Conservation (phyloP, 2,888 invertebrate genomes). For the Magallana nippona region DNA sequence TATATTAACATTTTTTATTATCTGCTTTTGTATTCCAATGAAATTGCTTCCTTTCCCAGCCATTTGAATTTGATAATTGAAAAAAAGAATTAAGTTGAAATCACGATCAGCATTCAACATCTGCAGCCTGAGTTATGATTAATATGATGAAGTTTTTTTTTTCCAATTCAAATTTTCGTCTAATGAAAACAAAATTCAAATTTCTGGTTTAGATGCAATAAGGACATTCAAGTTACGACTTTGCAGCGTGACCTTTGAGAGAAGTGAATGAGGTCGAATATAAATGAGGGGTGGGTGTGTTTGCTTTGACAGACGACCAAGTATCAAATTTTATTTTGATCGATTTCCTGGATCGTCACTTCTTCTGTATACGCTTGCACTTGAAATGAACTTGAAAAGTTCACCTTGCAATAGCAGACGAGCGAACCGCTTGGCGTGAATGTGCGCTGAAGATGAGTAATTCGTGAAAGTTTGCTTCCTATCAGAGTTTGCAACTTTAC, state of each 20-base stretch:
- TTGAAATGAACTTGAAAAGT: neutral
- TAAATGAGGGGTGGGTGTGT: conserved; percentile 10
- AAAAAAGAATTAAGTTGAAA: neutral
- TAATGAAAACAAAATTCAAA: too few species aligned
- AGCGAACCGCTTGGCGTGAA: too few species aligned
- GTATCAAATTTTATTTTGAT: neutral
- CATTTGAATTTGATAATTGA: neutral
- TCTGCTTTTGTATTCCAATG: neutral
- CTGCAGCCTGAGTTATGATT: neutral
- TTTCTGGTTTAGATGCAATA: neutral
- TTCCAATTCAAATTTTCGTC: too few species aligned
- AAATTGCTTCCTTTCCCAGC: neutral
- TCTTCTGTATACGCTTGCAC: neutral
- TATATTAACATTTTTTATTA: neutral
- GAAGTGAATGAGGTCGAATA: neutral
- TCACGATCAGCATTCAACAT: neutral
- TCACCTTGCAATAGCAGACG: neutral
- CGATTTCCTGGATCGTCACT: neutral
- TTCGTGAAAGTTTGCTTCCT: neutral
- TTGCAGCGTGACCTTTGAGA: neutral
- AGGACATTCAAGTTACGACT: neutral
- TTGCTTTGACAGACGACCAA: neutral
- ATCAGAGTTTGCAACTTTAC: neutral
- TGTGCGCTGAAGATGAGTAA: neutral
- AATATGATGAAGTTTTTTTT: neutral